phyloP scores from a whole-genome alignment of 2,888 invertebrate species.

The Drosophila putrida region DNA sequence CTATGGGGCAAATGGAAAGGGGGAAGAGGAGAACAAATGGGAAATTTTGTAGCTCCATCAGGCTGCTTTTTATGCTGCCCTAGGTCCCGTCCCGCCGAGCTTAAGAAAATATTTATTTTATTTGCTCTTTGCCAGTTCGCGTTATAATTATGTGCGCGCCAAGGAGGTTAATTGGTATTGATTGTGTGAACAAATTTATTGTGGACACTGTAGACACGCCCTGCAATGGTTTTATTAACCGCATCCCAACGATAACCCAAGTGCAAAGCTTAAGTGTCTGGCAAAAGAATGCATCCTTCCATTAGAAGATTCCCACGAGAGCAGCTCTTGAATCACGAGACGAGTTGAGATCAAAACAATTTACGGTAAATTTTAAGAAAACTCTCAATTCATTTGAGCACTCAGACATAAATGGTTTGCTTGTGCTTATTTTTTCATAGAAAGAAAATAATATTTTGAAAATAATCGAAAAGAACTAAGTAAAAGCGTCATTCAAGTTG shows the following conservation, averaged over 20 bases:
- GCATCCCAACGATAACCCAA: not conserved
- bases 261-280: conserved; percentile 35
- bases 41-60: conserved; percentile 14
- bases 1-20: not conserved
- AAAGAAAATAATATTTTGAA: conserved; percentile 19
- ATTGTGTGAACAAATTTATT: conserved; percentile 70
- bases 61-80: conserved; percentile 24
- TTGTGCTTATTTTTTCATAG: not conserved
- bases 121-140: conserved; percentile 47
- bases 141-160: conserved; percentile 60
- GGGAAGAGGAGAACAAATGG: not conserved
- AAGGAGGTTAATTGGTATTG: conserved; percentile 75
- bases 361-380: conserved; percentile 18
- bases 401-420: conserved; percentile 12
- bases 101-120: conserved; percentile 64
- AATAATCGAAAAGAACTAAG: conserved; percentile 18
- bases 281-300: conserved; percentile 52
- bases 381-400: conserved; percentile 35
- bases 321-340: conserved; percentile 29
- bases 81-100: conserved; percentile 38
- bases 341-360: conserved; percentile 25
- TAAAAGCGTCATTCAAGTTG: conserved; percentile 32
- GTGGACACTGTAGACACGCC: conserved; percentile 24
- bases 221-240: conserved; percentile 20
- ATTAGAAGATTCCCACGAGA: conserved; percentile 52